Conservation (phyloP, 2,113 vertebrate genomes). For the Chaetura pelagica region DNA sequence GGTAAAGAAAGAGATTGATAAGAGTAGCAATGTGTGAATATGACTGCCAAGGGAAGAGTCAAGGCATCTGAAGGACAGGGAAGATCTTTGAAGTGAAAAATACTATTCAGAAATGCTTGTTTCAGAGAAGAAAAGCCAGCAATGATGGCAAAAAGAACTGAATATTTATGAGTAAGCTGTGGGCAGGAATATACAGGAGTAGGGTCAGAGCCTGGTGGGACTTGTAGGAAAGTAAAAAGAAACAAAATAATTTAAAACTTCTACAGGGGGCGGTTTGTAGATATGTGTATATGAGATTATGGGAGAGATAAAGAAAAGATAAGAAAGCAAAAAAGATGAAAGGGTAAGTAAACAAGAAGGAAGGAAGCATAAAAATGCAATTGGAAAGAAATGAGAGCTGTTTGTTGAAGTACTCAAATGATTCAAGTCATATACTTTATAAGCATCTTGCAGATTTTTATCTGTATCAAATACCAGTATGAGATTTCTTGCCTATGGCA, state of each 20-base stretch:
- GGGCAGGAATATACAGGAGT: neutral
- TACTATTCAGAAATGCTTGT: neutral
- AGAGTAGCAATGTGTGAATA: neutral
- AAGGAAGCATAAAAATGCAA: neutral
- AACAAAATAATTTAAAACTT: neutral
- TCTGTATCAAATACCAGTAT: neutral
- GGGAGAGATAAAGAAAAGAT: neutral
- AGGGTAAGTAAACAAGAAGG: neutral
- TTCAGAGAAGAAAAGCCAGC: neutral
- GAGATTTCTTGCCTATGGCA: neutral
- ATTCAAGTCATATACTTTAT: neutral
- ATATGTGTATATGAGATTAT: neutral
- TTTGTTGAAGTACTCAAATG: neutral
- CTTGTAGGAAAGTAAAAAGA: neutral
- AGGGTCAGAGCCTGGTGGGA: neutral
- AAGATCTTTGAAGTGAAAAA: neutral
- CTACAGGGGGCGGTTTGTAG: neutral
- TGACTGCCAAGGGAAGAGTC: neutral
- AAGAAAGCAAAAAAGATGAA: neutral
- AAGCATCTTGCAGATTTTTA: neutral
- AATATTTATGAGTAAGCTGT: conserved; percentile 31
- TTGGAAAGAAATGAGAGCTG: neutral
- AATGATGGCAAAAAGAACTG: neutral
- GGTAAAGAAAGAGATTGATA: neutral
- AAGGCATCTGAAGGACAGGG: neutral